Conservation (phyloP, 2,888 invertebrate genomes). For the Chaetogeoica ovagalla region DNA sequence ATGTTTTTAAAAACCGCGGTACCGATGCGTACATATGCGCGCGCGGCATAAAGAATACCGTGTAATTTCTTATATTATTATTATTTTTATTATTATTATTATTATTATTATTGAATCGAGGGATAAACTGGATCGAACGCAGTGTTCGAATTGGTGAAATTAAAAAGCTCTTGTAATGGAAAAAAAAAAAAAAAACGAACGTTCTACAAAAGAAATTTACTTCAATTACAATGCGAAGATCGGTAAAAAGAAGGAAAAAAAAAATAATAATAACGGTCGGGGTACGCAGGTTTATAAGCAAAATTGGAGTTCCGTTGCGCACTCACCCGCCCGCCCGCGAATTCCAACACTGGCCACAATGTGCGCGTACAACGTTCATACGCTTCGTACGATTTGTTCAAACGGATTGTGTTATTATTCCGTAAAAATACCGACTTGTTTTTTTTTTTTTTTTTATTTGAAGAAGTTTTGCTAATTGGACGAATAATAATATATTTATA, state of each 20-base stretch:
- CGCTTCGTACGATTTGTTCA: neutral
- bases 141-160: neutral
- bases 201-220: no score
- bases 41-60: neutral
- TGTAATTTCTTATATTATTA: neutral
- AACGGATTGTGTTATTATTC: neutral
- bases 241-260: no score
- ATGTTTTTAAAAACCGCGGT: no score
- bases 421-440: neutral
- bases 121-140: no score
- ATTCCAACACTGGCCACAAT: no score
- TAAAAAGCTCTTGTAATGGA: no score
- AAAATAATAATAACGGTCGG: no score
- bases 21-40: neutral
- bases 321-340: no score
- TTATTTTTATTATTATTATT: neutral
- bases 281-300: no score
- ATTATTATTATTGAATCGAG: no score
- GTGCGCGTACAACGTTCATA: neutral
- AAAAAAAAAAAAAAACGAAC: no score
- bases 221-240: neutral
- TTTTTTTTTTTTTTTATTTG: neutral
- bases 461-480: slow-evolving; percentile 16
- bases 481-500: slow-evolving; percentile 38
- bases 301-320: no score